Conservation (phyloP, 2,113 vertebrate genomes). For the Ctenodactylus gundi region DNA sequence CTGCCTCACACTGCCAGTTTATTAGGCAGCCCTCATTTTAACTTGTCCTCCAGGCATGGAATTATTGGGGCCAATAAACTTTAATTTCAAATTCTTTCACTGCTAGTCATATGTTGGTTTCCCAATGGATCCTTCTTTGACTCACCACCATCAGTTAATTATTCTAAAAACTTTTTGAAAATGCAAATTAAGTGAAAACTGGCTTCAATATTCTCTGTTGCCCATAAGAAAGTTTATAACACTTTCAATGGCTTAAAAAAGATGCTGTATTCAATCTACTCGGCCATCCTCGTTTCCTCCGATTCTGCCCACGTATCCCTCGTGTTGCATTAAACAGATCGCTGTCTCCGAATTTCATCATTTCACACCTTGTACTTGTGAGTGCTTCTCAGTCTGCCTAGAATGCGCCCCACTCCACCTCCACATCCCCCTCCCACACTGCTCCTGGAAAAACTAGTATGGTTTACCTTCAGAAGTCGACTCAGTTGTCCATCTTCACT, state of each 20-base stretch:
- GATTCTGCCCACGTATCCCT: neutral
- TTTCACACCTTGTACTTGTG: neutral
- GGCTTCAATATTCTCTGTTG: neutral
- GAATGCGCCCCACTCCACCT: neutral
- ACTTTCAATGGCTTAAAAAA: neutral
- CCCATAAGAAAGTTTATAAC: neutral
- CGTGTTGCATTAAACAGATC: neutral
- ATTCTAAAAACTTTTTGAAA: neutral
- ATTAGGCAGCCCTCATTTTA: no score
- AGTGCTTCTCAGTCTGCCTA: neutral
- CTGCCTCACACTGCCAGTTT: no score
- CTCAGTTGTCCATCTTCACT: neutral
- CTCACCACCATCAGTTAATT: neutral
- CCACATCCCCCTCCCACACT: fast-evolving
- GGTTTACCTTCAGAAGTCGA: neutral
- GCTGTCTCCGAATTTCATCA: neutral
- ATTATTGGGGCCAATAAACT: no score
- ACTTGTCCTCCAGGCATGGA: no score
- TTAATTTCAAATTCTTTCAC: no score
- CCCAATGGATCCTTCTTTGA: no score
- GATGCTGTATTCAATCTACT: neutral
- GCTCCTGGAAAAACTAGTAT: neutral
- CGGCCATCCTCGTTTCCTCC: neutral
- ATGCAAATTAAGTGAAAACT: neutral
- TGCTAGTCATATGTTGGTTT: no score